Conservation (phyloP, 1,140 invertebrate genomes). For the Zaprionus camerounensis region DNA sequence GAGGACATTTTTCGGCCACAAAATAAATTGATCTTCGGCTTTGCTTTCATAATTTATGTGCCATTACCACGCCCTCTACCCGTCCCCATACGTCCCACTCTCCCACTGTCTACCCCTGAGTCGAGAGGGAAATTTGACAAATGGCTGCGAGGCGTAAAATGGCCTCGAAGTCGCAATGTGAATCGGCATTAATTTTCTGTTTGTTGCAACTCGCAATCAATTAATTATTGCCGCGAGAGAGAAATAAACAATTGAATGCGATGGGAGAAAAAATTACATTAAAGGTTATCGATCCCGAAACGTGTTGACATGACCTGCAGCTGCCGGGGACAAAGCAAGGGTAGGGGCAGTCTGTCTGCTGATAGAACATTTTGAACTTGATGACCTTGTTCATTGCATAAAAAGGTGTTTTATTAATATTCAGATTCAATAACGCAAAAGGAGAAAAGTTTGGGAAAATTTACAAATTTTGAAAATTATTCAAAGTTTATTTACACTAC, state of each 20-base stretch:
- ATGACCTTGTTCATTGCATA: not conserved
- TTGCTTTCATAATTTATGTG: conserved; percentile 73
- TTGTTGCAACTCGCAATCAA: conserved; percentile 32
- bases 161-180: conserved; percentile 17
- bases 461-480: too few species aligned
- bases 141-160: conserved; percentile 63
- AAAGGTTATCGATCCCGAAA: conserved; percentile 58
- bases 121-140: conserved; percentile 62
- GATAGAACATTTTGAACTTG: not conserved
- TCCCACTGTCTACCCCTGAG: not conserved
- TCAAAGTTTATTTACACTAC: too few species aligned
- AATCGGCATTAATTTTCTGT: conserved; percentile 69
- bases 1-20: conserved; percentile 63
- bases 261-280: conserved; percentile 17
- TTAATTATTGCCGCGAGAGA: conserved; percentile 37
- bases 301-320: conserved; percentile 53
- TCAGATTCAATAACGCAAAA: not conserved
- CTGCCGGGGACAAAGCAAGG: conserved; percentile 1
- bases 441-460: not conserved
- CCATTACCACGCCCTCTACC: not conserved
- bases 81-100: not conserved
- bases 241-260: conserved; percentile 32
- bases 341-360: not conserved
- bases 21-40: conserved; percentile 80
- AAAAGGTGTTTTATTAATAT: not conserved